Evolutionary conservation across 1,140 invertebrate species (phyloP).

Genomic region (Bombus sylvicola): DNA sequence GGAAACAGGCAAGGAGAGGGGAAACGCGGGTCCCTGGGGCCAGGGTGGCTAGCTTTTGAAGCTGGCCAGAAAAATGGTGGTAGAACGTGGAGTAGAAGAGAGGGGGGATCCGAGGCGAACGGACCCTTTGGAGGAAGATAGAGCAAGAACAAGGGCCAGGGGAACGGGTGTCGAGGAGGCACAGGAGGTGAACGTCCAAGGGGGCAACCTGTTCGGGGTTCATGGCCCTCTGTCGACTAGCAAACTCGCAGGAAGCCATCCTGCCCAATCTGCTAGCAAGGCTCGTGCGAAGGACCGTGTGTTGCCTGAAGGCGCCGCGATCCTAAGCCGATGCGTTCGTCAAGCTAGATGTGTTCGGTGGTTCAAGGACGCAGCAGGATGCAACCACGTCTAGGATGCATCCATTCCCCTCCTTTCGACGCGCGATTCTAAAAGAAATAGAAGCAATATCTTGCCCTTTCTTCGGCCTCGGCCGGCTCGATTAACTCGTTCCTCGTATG

Average conservation of each 20-base stretch:
- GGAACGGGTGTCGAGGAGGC: constrained; percentile 71
- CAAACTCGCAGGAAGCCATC: constrained; percentile 78
- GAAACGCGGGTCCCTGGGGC: constrained; percentile 64
- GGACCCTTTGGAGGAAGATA: constrained; percentile 54
- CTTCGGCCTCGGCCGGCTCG: background rate
- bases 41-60: constrained; percentile 67
- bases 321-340: background rate
- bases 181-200: constrained; percentile 82
- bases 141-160: constrained; percentile 63
- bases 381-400: background rate
- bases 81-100: constrained; percentile 38
- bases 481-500: background rate
- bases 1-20: constrained; percentile 27
- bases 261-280: constrained; percentile 79
- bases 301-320: constrained; percentile 32
- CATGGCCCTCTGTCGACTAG: constrained; percentile 82
- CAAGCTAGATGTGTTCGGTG: constrained; percentile 15
- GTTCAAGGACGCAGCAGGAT: constrained; percentile 25
- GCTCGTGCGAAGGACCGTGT: constrained; percentile 69
- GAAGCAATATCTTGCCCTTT: too few species aligned
- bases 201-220: constrained; percentile 83
- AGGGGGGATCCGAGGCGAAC: constrained; percentile 49
- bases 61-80: constrained; percentile 57
- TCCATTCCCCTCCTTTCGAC: too few species aligned
- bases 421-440: constrained; percentile 4